Evolutionary conservation across 2,113 vertebrate genomes (phyloP).

Genomic region (Sphaerodactylus townsendi): DNA sequence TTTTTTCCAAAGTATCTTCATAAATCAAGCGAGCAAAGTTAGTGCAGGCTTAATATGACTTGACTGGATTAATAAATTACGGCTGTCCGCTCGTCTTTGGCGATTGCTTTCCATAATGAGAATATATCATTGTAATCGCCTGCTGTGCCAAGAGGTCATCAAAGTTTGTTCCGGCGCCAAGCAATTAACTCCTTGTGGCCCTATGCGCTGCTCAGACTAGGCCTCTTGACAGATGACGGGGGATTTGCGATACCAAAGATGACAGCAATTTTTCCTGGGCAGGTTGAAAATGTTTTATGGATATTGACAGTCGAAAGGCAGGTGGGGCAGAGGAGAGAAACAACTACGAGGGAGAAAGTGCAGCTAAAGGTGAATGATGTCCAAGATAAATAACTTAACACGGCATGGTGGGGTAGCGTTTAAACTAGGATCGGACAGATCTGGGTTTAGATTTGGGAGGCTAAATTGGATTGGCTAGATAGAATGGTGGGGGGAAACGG

Average conservation of each 20-base stretch:
- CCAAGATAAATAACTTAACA: no score
- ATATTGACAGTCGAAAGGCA: not conserved
- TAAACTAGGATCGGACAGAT: no score
- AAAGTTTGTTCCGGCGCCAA: not conserved
- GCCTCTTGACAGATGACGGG: not conserved
- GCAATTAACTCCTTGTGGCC: not conserved
- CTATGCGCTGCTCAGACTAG: not conserved
- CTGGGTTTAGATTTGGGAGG: no score
- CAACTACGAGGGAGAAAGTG: not conserved
- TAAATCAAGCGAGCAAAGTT: not conserved
- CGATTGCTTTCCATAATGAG: not conserved
- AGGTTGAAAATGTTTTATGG: not conserved
- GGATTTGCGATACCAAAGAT: not conserved
- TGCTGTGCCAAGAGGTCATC: not conserved
- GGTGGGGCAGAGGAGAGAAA: not conserved
- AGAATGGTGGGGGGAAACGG: no score
- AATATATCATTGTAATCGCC: not conserved
- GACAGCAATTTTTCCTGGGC: not conserved
- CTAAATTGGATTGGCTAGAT: no score
- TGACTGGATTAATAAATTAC: not conserved
- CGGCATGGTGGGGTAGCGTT: no score
- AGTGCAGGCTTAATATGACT: not conserved
- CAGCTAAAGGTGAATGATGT: not conserved
- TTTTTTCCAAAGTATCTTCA: constrained; percentile 3
- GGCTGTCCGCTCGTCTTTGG: not conserved